phyloP scores from a whole-genome alignment of 2,113 vertebrate genomes.

The Chaetops frenatus region DNA sequence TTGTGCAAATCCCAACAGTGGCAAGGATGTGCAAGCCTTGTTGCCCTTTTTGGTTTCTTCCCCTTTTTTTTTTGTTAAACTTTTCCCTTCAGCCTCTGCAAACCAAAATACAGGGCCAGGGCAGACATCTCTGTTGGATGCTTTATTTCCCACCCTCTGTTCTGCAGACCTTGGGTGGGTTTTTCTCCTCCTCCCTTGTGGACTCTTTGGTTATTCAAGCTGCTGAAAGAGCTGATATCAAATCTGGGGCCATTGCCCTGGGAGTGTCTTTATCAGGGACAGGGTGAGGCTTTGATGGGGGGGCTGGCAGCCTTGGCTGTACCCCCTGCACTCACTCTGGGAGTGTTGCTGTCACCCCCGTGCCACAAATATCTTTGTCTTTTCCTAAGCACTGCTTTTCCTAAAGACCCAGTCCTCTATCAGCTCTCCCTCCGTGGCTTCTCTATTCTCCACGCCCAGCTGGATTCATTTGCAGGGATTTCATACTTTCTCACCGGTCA shows the following conservation, averaged over 20 bases:
- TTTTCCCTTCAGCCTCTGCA: neutral
- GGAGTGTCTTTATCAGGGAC: neutral
- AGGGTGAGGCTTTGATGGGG: neutral
- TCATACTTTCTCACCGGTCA: neutral
- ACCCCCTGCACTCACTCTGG: neutral
- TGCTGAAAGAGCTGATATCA: neutral
- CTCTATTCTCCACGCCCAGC: neutral
- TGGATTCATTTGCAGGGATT: neutral
- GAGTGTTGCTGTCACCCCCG: neutral
- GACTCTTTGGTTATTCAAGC: neutral
- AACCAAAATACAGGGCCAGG: neutral
- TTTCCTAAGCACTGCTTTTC: neutral
- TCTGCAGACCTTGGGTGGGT: neutral
- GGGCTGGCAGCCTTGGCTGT: neutral
- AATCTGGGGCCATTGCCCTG: neutral
- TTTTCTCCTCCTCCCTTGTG: neutral
- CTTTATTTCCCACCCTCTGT: neutral
- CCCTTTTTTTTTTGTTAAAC: neutral
- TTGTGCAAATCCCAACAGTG: neutral
- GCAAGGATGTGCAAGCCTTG: neutral
- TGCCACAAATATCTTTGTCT: neutral
- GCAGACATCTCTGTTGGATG: neutral
- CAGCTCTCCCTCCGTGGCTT: neutral
- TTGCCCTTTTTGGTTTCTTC: neutral
- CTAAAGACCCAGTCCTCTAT: neutral